These are phyloP conservation scores for Carollia perspicillata DNA, from an alignment of 2,113 vertebrate genomes.

Conservation along the genomic window DNA sequence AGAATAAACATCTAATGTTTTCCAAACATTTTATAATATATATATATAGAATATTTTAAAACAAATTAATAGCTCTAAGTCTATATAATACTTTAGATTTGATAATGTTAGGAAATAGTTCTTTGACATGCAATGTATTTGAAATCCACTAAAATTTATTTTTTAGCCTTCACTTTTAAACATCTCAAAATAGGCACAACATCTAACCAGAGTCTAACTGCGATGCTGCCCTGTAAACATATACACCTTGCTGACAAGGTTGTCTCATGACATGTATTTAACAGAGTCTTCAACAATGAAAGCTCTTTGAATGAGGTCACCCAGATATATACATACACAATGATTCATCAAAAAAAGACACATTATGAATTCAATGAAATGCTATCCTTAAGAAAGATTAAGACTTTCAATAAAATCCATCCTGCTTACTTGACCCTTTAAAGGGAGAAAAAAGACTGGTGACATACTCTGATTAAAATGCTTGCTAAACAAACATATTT, in stretches of 20 bases:
- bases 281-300: not conserved
- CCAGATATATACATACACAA: not conserved
- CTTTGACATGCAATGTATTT: not conserved
- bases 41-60: not conserved
- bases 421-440: not conserved
- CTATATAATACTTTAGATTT: slow-evolving; percentile 5
- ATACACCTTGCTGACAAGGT: not conserved
- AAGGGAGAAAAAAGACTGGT: not conserved
- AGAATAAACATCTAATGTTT: slow-evolving; percentile 8
- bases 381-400: not conserved
- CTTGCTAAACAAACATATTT: not conserved
- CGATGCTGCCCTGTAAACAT: not conserved
- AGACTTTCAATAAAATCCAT: not conserved
- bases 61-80: not conserved
- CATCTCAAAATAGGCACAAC: not conserved
- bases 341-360: not conserved
- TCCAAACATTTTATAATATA: slow-evolving; percentile 31
- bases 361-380: not conserved
- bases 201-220: not conserved
- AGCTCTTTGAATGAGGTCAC: not conserved
- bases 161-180: not conserved
- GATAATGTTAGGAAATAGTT: not conserved
- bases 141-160: not conserved
- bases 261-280: not conserved
- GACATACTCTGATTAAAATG: not conserved